These are phyloP conservation scores for Sympetrum striolatum DNA, from an alignment of 2,888 invertebrate genomes.

Conservation along the genomic window DNA sequence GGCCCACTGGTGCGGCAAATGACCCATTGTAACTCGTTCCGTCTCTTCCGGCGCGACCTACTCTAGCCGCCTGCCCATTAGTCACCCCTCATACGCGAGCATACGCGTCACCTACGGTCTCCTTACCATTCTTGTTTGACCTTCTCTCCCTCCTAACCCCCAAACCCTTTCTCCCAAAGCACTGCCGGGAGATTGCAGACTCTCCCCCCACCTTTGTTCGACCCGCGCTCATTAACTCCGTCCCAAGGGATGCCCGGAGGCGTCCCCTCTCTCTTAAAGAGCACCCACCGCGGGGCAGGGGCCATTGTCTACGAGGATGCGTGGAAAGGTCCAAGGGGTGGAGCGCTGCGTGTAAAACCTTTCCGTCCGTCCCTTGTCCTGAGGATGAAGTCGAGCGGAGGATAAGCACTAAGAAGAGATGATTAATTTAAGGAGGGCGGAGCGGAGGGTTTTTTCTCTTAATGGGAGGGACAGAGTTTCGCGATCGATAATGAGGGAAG, in stretches of 20 bases:
- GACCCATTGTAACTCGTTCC: background rate
- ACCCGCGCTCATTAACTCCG: background rate
- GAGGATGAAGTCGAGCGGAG: background rate
- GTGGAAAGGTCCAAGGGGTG: background rate
- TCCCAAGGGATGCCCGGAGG: background rate
- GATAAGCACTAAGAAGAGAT: background rate
- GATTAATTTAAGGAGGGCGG: background rate
- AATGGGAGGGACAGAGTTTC: background rate
- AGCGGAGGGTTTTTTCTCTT: background rate
- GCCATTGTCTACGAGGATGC: background rate
- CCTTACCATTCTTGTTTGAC: background rate
- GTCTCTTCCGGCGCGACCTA: background rate
- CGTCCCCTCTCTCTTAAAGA: background rate
- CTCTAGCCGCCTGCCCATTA: background rate
- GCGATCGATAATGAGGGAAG: background rate
- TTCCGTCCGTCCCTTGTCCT: background rate
- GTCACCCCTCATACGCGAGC: background rate
- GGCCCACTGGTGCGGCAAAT: background rate
- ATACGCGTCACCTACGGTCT: background rate
- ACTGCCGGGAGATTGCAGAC: background rate
- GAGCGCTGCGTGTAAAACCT: background rate
- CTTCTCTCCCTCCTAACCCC: background rate
- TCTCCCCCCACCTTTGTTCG: background rate
- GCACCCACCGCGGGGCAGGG: background rate
- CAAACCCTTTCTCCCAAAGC: background rate